These are phyloP conservation scores for Doryteuthis pealeii DNA, from an alignment of 1,140 invertebrate genomes.

Conservation along the genomic window DNA sequence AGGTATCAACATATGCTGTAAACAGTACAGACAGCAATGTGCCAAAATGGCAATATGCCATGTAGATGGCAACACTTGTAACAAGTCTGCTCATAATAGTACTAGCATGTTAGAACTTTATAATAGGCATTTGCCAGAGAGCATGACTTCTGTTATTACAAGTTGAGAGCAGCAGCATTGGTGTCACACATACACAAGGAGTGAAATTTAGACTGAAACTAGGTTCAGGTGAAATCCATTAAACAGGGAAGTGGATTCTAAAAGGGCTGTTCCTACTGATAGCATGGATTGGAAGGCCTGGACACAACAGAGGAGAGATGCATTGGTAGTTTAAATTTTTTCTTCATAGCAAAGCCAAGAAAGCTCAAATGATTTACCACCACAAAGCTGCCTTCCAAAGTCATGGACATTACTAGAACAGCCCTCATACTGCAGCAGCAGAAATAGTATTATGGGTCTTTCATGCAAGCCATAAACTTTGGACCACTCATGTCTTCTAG, in stretches of 20 bases:
- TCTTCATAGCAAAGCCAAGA: conserved; percentile 6
- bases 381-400: conserved; percentile 8
- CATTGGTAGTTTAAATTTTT: too few species aligned
- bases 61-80: conserved; percentile 1
- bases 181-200: neutral
- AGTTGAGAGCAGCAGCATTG: neutral
- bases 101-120: neutral
- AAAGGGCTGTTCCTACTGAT: conserved; percentile 7
- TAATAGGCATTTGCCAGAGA: neutral
- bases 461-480: too few species aligned
- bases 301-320: neutral
- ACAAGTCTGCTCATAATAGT: neutral
- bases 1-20: conserved; percentile 4
- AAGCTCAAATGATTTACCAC: neutral
- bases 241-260: too few species aligned
- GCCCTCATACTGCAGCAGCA: conserved; percentile 6
- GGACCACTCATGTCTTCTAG: too few species aligned
- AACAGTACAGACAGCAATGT: neutral
- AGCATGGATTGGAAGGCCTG: conserved; percentile 9
- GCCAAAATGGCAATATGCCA: neutral
- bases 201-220: too few species aligned
- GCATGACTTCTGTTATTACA: neutral
- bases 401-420: conserved; percentile 7
- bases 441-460: too few species aligned
- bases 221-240: too few species aligned